A percentile compares a stretch with the other conserved stretches of the same genome.
These are phyloP conservation scores for Triplophysa rosa DNA, from an alignment of 2,113 vertebrate species.

Conservation along the genomic window DNA sequence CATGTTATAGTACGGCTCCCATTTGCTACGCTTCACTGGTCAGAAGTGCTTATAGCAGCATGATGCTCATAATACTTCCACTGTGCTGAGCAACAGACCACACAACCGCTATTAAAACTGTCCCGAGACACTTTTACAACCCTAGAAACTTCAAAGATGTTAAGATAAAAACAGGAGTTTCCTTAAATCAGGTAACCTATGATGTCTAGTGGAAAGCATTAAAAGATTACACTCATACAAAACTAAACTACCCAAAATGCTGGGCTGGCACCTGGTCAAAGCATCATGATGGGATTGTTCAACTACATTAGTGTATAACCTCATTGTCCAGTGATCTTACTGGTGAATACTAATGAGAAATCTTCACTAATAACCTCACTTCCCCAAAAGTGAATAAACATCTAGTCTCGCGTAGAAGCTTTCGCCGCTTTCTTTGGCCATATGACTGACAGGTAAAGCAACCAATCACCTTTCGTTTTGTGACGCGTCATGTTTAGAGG, in stretches of 20 bases:
- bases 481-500: too few relatives aligned
- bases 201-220: neutral
- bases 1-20: neutral
- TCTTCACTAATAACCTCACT: too few relatives aligned
- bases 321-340: neutral
- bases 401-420: too few relatives aligned
- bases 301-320: neutral
- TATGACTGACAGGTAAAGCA: too few relatives aligned
- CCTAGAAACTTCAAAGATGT: neutral
- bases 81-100: neutral
- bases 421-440: too few relatives aligned
- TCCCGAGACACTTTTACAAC: neutral
- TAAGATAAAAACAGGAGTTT: neutral
- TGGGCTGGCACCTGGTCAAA: neutral
- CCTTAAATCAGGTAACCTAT: neutral
- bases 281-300: neutral
- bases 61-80: conserved; percentile 24
- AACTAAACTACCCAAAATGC: neutral
- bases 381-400: too few relatives aligned
- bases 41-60: conserved; percentile 24
- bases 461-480: too few relatives aligned
- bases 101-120: neutral
- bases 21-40: conserved; percentile 10
- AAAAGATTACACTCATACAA: neutral
- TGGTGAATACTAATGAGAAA: neutral